phyloP scores from a whole-genome alignment of 2,888 invertebrate genomes.

The Drosophila infuscata region DNA sequence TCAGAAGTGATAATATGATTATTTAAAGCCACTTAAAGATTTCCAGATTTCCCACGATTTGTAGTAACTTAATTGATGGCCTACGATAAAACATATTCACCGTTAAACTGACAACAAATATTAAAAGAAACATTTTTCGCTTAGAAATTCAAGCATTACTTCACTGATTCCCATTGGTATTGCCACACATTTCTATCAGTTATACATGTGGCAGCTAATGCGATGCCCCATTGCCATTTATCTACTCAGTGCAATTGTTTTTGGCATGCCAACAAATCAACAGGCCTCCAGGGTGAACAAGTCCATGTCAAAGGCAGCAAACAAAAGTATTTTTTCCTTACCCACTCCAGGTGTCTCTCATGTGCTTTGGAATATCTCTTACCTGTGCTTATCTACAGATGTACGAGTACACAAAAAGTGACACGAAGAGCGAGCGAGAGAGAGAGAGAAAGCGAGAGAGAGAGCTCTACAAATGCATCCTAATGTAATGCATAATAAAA shows the following conservation, averaged over 20 bases:
- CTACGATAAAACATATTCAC: not conserved
- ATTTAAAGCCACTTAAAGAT: not conserved
- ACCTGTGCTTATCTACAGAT: conserved; percentile 27
- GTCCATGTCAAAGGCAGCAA: conserved; percentile 60
- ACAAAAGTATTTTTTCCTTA: conserved; percentile 47
- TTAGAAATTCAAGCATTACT: conserved; percentile 39
- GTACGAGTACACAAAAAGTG: not conserved
- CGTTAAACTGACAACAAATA: not conserved
- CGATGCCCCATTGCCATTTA: conserved; percentile 55
- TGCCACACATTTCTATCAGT: not conserved
- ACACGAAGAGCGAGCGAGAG: conserved; percentile 10
- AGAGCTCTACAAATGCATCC: conserved; percentile 55
- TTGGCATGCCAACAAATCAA: conserved; percentile 68
- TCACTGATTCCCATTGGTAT: conserved; percentile 13
- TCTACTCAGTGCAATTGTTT: conserved; percentile 70
- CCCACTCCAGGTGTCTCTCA: conserved; percentile 19
- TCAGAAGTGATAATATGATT: not conserved
- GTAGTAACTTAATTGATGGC: not conserved
- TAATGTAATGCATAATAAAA: conserved; percentile 75
- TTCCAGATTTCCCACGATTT: not conserved
- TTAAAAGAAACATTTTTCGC: conserved; percentile 6
- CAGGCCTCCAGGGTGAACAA: conserved; percentile 60
- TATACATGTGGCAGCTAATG: conserved; percentile 42
- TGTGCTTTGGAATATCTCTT: conserved; percentile 13
- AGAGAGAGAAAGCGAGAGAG: conserved; percentile 25